Evolutionary conservation across 2,888 invertebrate genomes (phyloP).

Genomic region (Pseudococcus viburni): DNA sequence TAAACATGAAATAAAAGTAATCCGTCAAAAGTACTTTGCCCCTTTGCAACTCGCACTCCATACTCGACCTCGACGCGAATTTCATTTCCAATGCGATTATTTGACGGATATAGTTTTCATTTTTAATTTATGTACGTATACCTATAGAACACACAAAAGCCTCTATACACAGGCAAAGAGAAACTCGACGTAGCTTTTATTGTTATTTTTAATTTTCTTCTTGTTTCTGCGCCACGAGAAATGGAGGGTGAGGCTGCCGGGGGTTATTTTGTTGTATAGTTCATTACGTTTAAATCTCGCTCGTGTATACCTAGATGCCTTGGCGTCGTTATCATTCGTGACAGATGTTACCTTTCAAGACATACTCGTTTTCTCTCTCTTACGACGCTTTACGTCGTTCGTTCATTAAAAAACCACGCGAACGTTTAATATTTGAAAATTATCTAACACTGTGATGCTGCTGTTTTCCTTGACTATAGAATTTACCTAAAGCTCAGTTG

Average conservation of each 20-base stretch:
- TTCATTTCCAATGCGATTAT: slow-evolving; percentile 17
- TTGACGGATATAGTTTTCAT: slow-evolving; percentile 26
- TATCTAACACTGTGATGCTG: background rate
- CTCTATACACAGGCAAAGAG: background rate
- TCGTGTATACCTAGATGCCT: background rate
- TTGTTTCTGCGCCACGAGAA: background rate
- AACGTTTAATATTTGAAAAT: slow-evolving; percentile 30
- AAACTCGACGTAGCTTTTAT: background rate
- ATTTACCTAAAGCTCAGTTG: background rate
- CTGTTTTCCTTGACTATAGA: background rate
- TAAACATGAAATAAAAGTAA: slow-evolving; percentile 31
- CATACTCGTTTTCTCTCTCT: background rate
- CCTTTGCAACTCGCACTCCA: background rate
- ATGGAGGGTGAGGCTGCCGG: background rate
- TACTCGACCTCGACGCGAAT: background rate
- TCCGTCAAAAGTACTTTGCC: slow-evolving; percentile 22
- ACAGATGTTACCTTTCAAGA: slow-evolving; percentile 36
- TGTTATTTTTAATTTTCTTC: slow-evolving; percentile 36
- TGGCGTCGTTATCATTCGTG: slow-evolving; percentile 2
- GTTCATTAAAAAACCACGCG: slow-evolving; percentile 13
- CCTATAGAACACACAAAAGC: background rate
- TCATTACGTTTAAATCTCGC: background rate
- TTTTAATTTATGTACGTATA: slow-evolving; percentile 19
- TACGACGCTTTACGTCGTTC: background rate
- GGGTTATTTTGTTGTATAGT: slow-evolving; percentile 2